A percentile compares a stretch with the other conserved stretches of the same genome.
phyloP scores from a whole-genome alignment of 2,888 invertebrate genomes.

The Fragum sueziense region DNA sequence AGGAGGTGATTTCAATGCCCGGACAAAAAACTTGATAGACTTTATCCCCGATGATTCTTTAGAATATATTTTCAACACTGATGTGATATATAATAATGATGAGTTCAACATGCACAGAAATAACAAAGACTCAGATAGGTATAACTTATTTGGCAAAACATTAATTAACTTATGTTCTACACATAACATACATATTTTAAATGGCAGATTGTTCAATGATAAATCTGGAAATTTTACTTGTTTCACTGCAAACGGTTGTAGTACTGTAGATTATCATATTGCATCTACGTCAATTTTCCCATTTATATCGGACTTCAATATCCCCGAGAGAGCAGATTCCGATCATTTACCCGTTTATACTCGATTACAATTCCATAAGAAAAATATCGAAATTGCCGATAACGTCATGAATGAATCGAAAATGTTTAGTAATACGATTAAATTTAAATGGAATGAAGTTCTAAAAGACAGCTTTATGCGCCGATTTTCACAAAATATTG shows the following conservation, averaged over 20 bases:
- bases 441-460: neutral
- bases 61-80: neutral
- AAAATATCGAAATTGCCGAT: too few relatives aligned
- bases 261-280: slow-evolving; percentile 11
- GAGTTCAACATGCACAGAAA: neutral
- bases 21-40: neutral
- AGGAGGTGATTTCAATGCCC: neutral
- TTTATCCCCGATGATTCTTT: neutral
- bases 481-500: neutral
- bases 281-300: neutral
- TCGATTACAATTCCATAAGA: neutral
- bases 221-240: too few relatives aligned
- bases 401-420: too few relatives aligned
- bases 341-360: slow-evolving; percentile 4
- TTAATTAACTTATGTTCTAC: neutral
- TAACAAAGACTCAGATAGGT: neutral
- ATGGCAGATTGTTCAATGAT: too few relatives aligned
- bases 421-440: neutral
- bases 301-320: slow-evolving; percentile 8
- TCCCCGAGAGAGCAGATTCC: neutral
- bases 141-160: too few relatives aligned
- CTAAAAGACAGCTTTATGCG: neutral
- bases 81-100: neutral
- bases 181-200: neutral
- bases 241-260: slow-evolving; percentile 16